Base-by-base conservation (phyloP, 2,113 vertebrate species). In the Hyperoodon ampullatus region DNA sequence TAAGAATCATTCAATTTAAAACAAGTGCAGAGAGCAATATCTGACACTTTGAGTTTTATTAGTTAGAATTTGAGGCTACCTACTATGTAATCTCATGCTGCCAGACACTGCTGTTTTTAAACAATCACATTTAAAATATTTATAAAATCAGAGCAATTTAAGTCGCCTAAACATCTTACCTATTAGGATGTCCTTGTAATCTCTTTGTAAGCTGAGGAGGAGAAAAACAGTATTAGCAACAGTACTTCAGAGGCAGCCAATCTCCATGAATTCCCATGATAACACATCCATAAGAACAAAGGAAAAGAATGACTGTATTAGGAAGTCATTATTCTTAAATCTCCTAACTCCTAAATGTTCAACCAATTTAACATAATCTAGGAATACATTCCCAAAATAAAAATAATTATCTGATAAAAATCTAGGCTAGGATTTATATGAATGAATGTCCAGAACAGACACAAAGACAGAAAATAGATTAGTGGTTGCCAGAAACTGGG, bases 181-280 rank as follows among this genome's bases (percentile, higher is more conserved):
- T 98, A 71, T 98, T 99, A 6, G 99, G 99, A 94, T 99, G 99
- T 77, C 99, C 99, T 96, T 99, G 99, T 88, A 99, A 98, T 94
- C 99, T 99, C 95, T 98, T 99, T 0, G 99, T 99, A 93, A 99
- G 98, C 99, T 99, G 65, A 60, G 95, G 95, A 21, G 83, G 71
- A 96, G 55, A 89, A 97, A 81, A 80, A 63, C 18, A 97, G 26
- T 21, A 33, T 90, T 90, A 16, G 80, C 81, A 92, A 24, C 26
- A 97, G 63, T n/a, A 88, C 14, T 68, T 81, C 60, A 65, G 12
- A 92, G 23, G 7, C 33, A 50, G 33, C 15, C 60, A 23, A 82
- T 86, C 6, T 19, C 85, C 26, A 87, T 18, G 50, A 90, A 63
- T 35, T 78, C 23, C 75, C 50, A 68, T 0, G 0, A 50, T 1